A percentile compares a stretch with the other conserved stretches of the same genome.
Evolutionary conservation across 2,797 vertebrate species (phyloP).

Genomic region (Myoxocephalus aenaeus): DNA sequence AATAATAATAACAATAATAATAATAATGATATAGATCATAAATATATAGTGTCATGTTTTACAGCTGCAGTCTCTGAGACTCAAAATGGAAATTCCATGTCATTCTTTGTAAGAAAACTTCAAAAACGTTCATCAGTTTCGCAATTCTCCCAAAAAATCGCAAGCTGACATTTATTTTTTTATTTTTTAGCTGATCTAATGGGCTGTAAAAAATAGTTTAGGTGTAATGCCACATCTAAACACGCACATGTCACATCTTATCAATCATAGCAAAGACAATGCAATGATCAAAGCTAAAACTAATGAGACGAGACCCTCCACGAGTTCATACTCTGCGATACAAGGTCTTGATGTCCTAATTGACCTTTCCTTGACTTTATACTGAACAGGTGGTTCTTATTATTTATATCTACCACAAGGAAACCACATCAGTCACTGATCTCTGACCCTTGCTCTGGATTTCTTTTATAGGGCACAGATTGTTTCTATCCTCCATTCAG

Average conservation of each 20-base stretch:
- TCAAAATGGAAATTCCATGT: neutral
- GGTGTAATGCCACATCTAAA: neutral
- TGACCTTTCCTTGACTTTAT: slow-evolving; percentile 19
- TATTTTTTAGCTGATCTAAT: neutral
- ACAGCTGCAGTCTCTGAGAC: neutral
- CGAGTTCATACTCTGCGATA: neutral
- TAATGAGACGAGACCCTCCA: neutral
- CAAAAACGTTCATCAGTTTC: neutral
- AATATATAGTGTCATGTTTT: neutral
- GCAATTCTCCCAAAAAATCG: neutral
- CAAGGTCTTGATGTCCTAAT: neutral
- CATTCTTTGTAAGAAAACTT: neutral
- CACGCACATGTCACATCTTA: neutral
- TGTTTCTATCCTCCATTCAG: slow-evolving; percentile 15
- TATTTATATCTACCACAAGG: slow-evolving; percentile 29
- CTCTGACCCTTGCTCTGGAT: slow-evolving; percentile 28
- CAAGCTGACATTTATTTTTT: neutral
- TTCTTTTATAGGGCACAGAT: slow-evolving; percentile 15
- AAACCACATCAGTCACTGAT: slow-evolving; percentile 35
- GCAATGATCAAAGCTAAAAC: neutral
- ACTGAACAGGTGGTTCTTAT: slow-evolving; percentile 18
- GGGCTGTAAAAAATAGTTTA: neutral
- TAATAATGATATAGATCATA: neutral
- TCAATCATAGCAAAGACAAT: neutral
- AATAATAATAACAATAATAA: neutral